Evolutionary conservation across 2,113 vertebrate species (phyloP), one percentile per base, ranked within the genome.

Genomic region (Mirounga angustirostris): DNA sequence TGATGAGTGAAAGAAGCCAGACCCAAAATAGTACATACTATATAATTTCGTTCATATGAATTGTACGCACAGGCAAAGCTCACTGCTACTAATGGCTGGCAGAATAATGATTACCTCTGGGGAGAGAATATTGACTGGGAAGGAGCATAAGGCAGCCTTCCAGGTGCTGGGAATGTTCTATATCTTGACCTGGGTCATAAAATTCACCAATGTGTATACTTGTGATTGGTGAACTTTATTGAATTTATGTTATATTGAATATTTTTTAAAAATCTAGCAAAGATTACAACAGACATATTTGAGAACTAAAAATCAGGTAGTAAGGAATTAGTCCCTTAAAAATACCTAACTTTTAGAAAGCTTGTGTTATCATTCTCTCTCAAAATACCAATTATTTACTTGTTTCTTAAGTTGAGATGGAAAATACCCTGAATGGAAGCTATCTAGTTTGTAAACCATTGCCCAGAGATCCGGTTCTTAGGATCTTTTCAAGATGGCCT

Each of bases 401-500:
- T 71, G 54, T 91, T 93, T 91, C 61, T 56, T 94, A 79, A 91
- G 63, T 61, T 91, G 92, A 92, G 43, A 89, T 56, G 33, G 79
- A 89, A 96, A 96, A 95, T 87, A 89, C 74, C 59, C 73, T 56
- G 52, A 91, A 85, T 79, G 26, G 83, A 92, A 52, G 67, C 9
- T 30, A 15, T 43, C 52, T 97, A 74, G 54, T 79, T 89, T 88
- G 69, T 56, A 94, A 96, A 89, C 80, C 89, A 94, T 33, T 91
- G 91, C 84, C 61, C 69, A 82, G 95, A 95, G 89, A 93, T 81
- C 83, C 50, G 69, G 65, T 90, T 97, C 82, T 92, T 93, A 52
- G 91, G 89, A 97, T 93, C 78, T 94, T 94, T 97, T 97, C 97
- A 97, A 96, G 85, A 96, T 92, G 89, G 59, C 67, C 93, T 91